Base-by-base conservation (phyloP, 2,888 invertebrate species). In the Thereva nobilitata region DNA sequence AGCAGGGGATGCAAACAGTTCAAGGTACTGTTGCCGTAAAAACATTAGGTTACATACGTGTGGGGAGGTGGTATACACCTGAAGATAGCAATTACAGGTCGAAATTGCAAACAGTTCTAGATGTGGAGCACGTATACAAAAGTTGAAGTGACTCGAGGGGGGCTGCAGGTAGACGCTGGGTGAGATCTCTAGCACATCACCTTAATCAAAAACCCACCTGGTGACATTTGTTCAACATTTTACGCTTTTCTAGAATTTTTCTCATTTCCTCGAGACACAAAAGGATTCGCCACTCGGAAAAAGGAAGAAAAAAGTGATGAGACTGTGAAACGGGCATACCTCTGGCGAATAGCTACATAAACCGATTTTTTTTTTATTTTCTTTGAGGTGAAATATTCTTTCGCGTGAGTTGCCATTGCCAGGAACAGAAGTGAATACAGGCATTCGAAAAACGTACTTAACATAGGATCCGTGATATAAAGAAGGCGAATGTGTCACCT, bases 241-340 rank as follows among this genome's bases (percentile, higher is more conserved):
- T 40, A 50, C 42, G 50, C 41, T 61, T 37, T 50, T 61, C 49
- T 49, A 61, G 47, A 61, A 50, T 50, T 61, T 61, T 61, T 61
- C 61, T 61, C 61, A 61, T 61, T 61, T 61, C 61, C 61, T 50
- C 61, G 40, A 50, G 61, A 61, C 61, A 61, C 61, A 61, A 61
- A 61, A 61, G 61, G 50, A 50, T 50, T 61, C 50, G 41, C 23
- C 41, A 41, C 41, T 41, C 34, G 41, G 8, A 61, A 50, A 34
- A 41, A 40, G 49, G 34, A n/a, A 34, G 8, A 61, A 50, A 34
- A 41, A 40, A 50, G 34, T 61, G 61, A 50, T 49, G 50, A 50
- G 5, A 50, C 50, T 4, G 34, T 47, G 9, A 59, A 59, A 50
- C 40, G n/a, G 50, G 34, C 38, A 38, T 34, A 40, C 50, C 50